phyloP scores from a whole-genome alignment of 2,113 vertebrate species.

The Megaptera novaeangliae region DNA sequence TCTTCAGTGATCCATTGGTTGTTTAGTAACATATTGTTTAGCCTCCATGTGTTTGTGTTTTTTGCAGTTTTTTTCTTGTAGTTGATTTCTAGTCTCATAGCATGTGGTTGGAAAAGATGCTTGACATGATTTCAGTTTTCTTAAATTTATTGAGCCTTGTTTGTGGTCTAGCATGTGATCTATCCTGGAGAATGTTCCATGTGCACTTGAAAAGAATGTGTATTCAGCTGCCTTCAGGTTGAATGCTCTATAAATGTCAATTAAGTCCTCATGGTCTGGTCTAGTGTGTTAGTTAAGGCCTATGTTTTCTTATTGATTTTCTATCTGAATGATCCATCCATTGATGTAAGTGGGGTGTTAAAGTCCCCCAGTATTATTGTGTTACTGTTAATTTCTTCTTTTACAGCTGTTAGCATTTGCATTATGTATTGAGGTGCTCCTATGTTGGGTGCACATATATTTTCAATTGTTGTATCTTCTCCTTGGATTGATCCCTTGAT shows the following conservation, averaged over 20 bases:
- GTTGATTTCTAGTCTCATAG: not conserved
- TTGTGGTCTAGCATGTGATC: not conserved
- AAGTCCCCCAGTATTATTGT: not conserved
- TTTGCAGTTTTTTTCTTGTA: not conserved
- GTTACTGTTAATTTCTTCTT: not conserved
- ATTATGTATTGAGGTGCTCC: not conserved
- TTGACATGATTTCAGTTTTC: not conserved
- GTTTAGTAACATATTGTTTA: not conserved
- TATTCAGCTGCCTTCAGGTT: not conserved
- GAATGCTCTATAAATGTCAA: not conserved
- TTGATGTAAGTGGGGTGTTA: not conserved
- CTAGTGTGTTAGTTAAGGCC: not conserved
- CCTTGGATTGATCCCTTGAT: not conserved
- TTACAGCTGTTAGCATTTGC: not conserved
- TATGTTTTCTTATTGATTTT: not conserved
- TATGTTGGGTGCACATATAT: not conserved
- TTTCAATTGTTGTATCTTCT: not conserved
- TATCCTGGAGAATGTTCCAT: not conserved
- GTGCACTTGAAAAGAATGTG: not conserved
- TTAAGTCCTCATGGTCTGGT: not conserved
- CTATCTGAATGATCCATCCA: not conserved
- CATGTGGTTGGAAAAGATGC: not conserved
- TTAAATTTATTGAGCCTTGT: not conserved
- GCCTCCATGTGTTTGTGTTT: not conserved
- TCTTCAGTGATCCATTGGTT: not conserved